phyloP scores from a whole-genome alignment of 92 coral and sea anemone genomes.

The Blastomussa wellsi region DNA sequence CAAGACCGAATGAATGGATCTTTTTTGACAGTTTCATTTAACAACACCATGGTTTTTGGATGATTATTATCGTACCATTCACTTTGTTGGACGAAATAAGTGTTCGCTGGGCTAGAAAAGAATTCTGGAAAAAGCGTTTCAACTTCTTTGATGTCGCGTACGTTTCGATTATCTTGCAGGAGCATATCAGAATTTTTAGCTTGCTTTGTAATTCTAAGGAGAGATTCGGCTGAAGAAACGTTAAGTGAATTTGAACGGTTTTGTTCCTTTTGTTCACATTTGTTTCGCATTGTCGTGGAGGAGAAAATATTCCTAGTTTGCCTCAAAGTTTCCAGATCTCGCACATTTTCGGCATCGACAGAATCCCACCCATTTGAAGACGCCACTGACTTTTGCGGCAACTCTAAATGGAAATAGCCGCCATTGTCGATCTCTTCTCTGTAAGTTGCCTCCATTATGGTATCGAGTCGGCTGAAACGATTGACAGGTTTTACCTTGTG shows the following conservation, averaged over 20 bases:
- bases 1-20: constrained; percentile 31
- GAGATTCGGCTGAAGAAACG: not conserved
- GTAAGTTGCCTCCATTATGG: constrained; percentile 13
- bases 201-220: too few species aligned
- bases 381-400: constrained; percentile 6
- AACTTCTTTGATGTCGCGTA: not conserved
- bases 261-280: not conserved
- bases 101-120: not conserved
- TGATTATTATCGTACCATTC: not conserved
- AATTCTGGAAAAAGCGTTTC: constrained; percentile 31
- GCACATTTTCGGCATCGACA: not conserved
- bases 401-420: not conserved
- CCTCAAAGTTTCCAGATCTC: not conserved
- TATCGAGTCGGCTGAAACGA: constrained; percentile 4
- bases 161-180: not conserved
- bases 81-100: not conserved
- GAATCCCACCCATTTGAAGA: not conserved
- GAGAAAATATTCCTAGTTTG: not conserved
- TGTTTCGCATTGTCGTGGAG: not conserved
- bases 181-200: not conserved
- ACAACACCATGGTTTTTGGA: not conserved
- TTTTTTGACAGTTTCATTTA: not conserved
- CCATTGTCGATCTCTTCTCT: constrained; percentile 4
- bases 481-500: not conserved
- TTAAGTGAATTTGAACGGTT: not conserved